A percentile compares a stretch with the other conserved stretches of the same genome.
These are phyloP conservation scores for Hypothenemus hampei DNA, from an alignment of 1,140 invertebrate species.

Conservation along the genomic window DNA sequence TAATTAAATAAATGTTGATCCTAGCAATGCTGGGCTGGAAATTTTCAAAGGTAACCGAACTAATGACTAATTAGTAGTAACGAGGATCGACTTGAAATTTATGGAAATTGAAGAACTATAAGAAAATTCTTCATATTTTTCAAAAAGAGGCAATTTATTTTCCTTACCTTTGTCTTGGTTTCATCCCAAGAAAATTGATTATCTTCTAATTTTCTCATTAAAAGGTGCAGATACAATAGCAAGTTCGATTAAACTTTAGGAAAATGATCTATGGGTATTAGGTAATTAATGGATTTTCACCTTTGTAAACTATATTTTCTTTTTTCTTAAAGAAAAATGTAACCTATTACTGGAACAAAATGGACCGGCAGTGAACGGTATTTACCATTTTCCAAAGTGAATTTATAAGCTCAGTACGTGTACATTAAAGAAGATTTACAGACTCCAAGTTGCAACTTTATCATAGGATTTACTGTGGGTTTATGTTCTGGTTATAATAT, in stretches of 20 bases:
- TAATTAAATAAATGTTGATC: background rate
- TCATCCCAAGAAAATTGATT: background rate
- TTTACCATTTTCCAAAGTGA: background rate
- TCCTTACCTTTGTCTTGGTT: background rate
- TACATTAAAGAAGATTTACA: conserved; percentile 6
- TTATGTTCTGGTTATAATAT: conserved; percentile 2
- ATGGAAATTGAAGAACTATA: background rate
- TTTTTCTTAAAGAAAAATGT: background rate
- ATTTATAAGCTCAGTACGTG: conserved; percentile 1
- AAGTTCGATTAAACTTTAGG: background rate
- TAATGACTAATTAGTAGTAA: background rate
- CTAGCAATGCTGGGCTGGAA: background rate
- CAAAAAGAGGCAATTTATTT: background rate
- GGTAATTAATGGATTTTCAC: background rate
- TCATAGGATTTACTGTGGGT: conserved; percentile 5
- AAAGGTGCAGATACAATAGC: background rate
- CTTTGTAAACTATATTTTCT: background rate
- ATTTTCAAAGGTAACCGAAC: background rate
- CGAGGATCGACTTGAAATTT: background rate
- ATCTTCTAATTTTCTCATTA: background rate
- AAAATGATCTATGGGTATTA: background rate
- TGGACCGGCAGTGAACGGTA: background rate
- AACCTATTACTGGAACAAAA: background rate
- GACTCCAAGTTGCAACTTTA: conserved; percentile 6
- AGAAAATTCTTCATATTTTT: background rate